Conservation (phyloP, 2,888 invertebrate species). For the Eutolmus rufibarbis region DNA sequence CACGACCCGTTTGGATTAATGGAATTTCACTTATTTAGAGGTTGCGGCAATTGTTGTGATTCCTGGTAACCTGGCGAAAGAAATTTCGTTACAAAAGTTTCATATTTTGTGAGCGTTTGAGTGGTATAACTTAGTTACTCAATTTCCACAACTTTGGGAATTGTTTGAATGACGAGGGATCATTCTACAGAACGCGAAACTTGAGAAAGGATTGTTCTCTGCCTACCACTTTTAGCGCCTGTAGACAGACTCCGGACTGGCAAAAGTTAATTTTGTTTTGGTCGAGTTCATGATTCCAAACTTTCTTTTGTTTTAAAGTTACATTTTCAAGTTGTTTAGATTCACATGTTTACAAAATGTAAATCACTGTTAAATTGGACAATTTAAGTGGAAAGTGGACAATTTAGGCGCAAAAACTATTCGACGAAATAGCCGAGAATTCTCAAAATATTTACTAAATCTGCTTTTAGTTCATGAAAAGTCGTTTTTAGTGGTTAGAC, state of each 20-base stretch:
- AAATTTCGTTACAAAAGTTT: slow-evolving; percentile 20
- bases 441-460: too few species aligned
- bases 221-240: not conserved
- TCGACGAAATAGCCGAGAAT: too few species aligned
- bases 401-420: not conserved
- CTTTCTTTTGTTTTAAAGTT: not conserved
- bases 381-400: not conserved
- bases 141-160: not conserved
- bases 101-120: not conserved
- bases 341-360: not conserved
- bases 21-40: slow-evolving; percentile 20
- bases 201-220: not conserved
- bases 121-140: not conserved
- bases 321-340: not conserved
- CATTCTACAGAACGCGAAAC: not conserved
- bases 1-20: not conserved
- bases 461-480: too few species aligned
- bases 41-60: slow-evolving; percentile 34
- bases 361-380: not conserved
- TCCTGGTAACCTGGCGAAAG: slow-evolving; percentile 9
- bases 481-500: too few species aligned
- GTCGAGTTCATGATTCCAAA: not conserved
- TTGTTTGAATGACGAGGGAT: not conserved
- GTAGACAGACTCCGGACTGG: not conserved
- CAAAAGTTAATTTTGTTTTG: not conserved